phyloP scores from a whole-genome alignment of 2,888 invertebrate species.

The Gandaritis pyraliata region DNA sequence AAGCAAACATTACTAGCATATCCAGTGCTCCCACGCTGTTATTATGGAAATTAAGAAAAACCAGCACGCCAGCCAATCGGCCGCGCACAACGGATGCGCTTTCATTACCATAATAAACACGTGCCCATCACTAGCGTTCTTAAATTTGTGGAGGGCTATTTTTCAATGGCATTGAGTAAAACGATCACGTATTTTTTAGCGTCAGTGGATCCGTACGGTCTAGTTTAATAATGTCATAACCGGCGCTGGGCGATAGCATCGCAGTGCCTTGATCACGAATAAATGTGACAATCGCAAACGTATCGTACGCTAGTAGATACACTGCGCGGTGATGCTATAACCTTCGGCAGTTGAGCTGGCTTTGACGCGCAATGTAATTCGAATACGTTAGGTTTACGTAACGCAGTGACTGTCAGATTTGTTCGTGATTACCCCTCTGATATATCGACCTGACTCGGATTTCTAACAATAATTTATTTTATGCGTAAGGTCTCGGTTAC shows the following conservation, averaged over 20 bases:
- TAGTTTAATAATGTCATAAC: constrained; percentile 81
- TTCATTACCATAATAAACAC: constrained; percentile 83
- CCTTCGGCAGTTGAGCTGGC: too few relatives aligned
- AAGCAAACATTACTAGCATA: constrained; percentile 26
- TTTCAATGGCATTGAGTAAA: constrained; percentile 75
- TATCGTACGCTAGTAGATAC: too few relatives aligned
- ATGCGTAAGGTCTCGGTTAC: constrained; percentile 68
- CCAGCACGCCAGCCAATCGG: constrained; percentile 56
- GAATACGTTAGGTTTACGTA: too few relatives aligned
- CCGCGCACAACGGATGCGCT: constrained; percentile 72
- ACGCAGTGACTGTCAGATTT: too few relatives aligned
- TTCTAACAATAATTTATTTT: constrained; percentile 74
- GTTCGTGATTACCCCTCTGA: too few relatives aligned
- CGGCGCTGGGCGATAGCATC: constrained; percentile 70
- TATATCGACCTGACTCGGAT: constrained; percentile 65
- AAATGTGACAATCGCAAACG: too few relatives aligned
- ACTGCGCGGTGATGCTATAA: too few relatives aligned
- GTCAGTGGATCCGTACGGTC: constrained; percentile 63
- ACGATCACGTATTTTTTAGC: constrained; percentile 81
- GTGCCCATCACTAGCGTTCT: constrained; percentile 77
- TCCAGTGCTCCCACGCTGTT: constrained; percentile 46
- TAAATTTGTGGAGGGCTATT: constrained; percentile 79
- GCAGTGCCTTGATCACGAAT: too few relatives aligned
- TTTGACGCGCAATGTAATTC: too few relatives aligned
- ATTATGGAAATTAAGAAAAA: constrained; percentile 77